phyloP scores from a whole-genome alignment of 2,888 invertebrate genomes.

The Phymatocera aterrima region DNA sequence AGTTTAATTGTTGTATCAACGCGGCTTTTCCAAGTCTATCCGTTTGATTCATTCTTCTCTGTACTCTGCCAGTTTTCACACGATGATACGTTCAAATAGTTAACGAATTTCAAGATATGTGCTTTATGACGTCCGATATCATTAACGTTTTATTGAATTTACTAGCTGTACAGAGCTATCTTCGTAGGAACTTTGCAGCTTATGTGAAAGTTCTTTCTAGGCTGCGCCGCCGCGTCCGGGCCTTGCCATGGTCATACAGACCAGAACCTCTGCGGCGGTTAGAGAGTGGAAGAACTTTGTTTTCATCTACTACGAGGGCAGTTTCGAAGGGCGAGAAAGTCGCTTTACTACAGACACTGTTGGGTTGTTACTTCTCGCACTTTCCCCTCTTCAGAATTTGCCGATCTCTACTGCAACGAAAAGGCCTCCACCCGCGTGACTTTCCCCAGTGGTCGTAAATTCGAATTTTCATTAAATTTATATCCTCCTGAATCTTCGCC shows the following conservation, averaged over 20 bases:
- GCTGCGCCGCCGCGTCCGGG: neutral
- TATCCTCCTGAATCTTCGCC: conserved; percentile 44
- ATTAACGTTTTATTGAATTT: conserved; percentile 26
- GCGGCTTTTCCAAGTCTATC: neutral
- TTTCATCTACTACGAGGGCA: conserved; percentile 34
- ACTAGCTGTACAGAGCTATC: conserved; percentile 23
- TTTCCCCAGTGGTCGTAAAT: conserved; percentile 43
- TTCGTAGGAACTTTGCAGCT: conserved; percentile 25
- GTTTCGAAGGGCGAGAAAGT: conserved; percentile 19
- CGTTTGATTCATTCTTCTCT: neutral
- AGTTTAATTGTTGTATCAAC: neutral
- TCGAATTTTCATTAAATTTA: conserved; percentile 47
- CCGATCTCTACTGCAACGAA: neutral
- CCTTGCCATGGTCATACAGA: neutral
- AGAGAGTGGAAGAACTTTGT: conserved; percentile 37
- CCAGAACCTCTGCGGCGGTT: conserved; percentile 9
- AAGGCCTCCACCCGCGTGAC: neutral
- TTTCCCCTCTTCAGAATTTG: conserved; percentile 10
- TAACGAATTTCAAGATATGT: conserved; percentile 19
- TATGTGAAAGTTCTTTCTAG: conserved; percentile 31
- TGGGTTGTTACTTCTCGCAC: conserved; percentile 29
- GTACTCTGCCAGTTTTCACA: neutral
- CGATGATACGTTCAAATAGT: conserved; percentile 9
- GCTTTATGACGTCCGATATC: conserved; percentile 25
- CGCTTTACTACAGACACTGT: conserved; percentile 24